Base-by-base conservation (phyloP, 2,797 vertebrate genomes). In the Gouania willdenowi region DNA sequence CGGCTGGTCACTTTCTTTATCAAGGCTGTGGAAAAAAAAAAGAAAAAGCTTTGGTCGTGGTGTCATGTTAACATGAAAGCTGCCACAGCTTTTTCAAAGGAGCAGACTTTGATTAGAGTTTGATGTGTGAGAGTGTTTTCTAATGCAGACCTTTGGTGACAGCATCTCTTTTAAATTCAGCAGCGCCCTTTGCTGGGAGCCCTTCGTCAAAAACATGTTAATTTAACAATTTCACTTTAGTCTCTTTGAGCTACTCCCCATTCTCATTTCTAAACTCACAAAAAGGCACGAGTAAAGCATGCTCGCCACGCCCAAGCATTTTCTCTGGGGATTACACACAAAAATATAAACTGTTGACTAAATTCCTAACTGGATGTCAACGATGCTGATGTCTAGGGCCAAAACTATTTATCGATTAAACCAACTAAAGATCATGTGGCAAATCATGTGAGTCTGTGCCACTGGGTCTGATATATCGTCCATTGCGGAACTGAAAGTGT, bases 31-130 rank as follows among this genome's bases (percentile, higher is more conserved):
- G 81, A 76, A 79, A n/a, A n/a, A n/a, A n/a, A n/a, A n/a, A n/a
- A n/a, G n/a, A n/a, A n/a, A 62, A 71, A 71, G 84, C 72, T 78
- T 77, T 60, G 78, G 77, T 72, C 56, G 53, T 37, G 48, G 78
- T 83, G 67, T 77, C 52, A 59, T 82, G 82, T 85, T 82, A 82
- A 84, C 84, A 86, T 79, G 71, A 85, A 82, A 77, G 81, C 81
- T 77, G 78, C 82, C 70, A 77, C 23, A 36, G 71, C 63, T 50
- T 46, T 81, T n/a, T 75, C 68, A 73, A 81, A 77, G 68, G 70
- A 66, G 68, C 66, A 34, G 55, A 66, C 82, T 80, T 82, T 86
- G 81, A 86, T 85, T 81, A 81, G 70, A 75, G 58, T 62, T 68
- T 65, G 69, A 81, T 77, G 76, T 72, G 77, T 39, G 42, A 54